phyloP scores from a whole-genome alignment of 2,113 vertebrate genomes.

The Gymnorhina tibicen region DNA sequence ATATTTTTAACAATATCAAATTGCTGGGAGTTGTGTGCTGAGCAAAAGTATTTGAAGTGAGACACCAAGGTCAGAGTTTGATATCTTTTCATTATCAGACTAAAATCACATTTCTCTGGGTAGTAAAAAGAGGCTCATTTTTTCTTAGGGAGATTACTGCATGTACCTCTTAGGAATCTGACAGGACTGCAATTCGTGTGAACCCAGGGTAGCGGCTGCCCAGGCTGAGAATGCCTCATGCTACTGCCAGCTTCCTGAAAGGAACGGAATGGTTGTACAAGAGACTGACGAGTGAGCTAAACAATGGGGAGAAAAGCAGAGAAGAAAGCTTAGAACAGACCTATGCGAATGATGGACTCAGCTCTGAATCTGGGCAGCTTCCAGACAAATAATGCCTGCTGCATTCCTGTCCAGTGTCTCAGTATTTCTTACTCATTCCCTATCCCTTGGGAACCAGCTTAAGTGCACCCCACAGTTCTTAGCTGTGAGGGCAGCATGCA shows the following conservation, averaged over 20 bases:
- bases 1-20: background rate
- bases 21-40: background rate
- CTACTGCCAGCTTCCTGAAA: background rate
- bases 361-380: background rate
- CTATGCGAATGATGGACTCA: accelerated
- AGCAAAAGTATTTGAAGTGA: background rate
- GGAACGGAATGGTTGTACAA: background rate
- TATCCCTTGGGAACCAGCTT: background rate
- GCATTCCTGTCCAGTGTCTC: background rate
- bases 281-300: background rate
- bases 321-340: background rate
- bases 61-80: background rate
- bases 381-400: background rate
- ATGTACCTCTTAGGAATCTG: background rate
- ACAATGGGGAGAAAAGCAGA: background rate
- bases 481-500: background rate
- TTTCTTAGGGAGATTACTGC: background rate
- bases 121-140: background rate
- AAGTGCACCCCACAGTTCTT: background rate
- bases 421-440: background rate
- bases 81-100: background rate
- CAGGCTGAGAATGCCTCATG: background rate
- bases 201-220: background rate
- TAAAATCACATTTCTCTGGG: background rate
- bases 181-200: background rate